Evolutionary conservation across 2,113 vertebrate genomes (phyloP), one percentile per base, ranked within the genome.

Genomic region (Corythaixoides concolor): DNA sequence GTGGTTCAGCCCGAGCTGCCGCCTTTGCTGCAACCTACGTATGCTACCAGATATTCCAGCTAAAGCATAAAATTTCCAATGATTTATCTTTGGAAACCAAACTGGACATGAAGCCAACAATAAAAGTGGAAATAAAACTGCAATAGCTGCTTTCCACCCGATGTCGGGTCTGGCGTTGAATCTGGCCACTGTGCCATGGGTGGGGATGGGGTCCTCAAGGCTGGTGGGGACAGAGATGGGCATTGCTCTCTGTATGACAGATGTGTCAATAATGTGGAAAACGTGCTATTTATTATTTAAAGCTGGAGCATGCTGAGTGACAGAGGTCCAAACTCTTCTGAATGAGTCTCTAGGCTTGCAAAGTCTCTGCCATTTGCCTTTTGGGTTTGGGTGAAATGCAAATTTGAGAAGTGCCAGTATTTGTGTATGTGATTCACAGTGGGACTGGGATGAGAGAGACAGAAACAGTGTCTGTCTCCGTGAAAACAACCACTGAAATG

Each of bases 401-500:
- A 5, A 7, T 14, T 28, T 41, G n/a, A 63, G 53, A 39, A 32
- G 47, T 62, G 82, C 78, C 47, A 24, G 20, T 2, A 0, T 26
- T 33, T 12, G 47, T 11, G 22, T 2, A 16, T 1, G 52, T 2
- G 66, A 26, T 17, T 28, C 23, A 3, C 72, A 13, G 39, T 0
- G 11, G 81, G 74, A n/a, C 7, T 0, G 20, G 60, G 60, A 32
- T 32, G 39, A 27, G 79, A 52, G 33, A 52, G 39, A 4, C n/a
- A 9, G 45, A 18, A 55, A 4, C 32, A 1, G 22, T 0, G 16
- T 5, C 83, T 81, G 63, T 7, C n/a, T 58, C 28, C 17, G 52
- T 18, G 43, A 41, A 85, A 90, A 26, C 50, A 75, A 5, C 18
- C 1, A 15, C 41, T 6, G 6, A 26, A 45, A 73, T 70, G 23